phyloP scores from a whole-genome alignment of 2,113 vertebrate species.

The Cyanistes caeruleus region DNA sequence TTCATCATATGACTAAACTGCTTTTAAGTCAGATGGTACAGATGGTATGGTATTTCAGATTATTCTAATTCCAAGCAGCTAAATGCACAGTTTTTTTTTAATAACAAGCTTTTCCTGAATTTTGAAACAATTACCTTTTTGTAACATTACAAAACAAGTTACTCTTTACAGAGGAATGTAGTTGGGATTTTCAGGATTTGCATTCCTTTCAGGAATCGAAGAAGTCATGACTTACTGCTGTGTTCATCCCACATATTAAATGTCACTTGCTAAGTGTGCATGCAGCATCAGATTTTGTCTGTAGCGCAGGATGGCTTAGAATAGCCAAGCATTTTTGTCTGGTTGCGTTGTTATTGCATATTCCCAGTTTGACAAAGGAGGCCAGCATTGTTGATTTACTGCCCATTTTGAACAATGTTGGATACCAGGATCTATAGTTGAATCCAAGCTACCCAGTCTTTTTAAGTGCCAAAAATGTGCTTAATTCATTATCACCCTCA shows the following conservation, averaged over 20 bases:
- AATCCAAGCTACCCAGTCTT: not conserved
- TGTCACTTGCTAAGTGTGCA: not conserved
- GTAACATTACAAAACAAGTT: not conserved
- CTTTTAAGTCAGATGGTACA: conserved; percentile 12
- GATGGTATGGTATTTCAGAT: conserved; percentile 47
- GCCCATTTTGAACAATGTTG: not conserved
- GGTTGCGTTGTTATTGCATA: not conserved
- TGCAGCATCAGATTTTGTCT: not conserved
- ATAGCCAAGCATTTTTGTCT: conserved; percentile 19
- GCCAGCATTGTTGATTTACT: not conserved
- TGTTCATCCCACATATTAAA: conserved; percentile 6
- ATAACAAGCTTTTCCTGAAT: conserved; percentile 26
- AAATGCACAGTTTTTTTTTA: conserved; percentile 28
- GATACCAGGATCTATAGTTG: not conserved
- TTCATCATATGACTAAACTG: conserved; percentile 15
- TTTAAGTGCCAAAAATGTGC: not conserved
- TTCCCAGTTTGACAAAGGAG: conserved; percentile 26
- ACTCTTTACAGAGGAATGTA: not conserved
- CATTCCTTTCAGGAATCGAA: conserved; percentile 15
- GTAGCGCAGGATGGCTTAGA: not conserved
- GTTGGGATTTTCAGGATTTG: conserved; percentile 39
- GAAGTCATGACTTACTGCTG: conserved; percentile 1
- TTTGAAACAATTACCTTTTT: conserved; percentile 45
- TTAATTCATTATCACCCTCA: not conserved
- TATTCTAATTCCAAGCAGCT: conserved; percentile 42